Evolutionary conservation across 2,888 invertebrate species (phyloP), one percentile per base, ranked within the genome.

Genomic region (Cetonia aurata): DNA sequence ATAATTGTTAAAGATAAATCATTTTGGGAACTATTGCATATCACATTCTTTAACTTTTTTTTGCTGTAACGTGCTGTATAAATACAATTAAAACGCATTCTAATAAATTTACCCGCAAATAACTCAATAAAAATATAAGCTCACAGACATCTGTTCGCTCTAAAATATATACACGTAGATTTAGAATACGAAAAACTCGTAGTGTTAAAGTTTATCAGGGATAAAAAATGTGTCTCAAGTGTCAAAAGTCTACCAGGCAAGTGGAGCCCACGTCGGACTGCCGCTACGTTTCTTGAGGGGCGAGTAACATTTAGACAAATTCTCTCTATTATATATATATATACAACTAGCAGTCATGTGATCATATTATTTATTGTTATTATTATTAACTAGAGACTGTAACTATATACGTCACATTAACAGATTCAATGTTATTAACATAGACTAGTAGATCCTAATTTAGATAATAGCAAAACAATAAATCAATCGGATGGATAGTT

Each of bases 241-340:
- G 71, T 68, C 67, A 65, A 71, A 71, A 71, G 62, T 62, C 68
- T 67, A 71, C 71, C 71, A 55, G 67, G 74, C 72, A 82, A 81
- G 81, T 79, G 79, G 83, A 80, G 76, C 79, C 79, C 81, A 79
- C 77, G 75, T 79, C 82, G 84, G 83, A 83, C 75, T 77, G 78
- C 69, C 72, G 75, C 80, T 78, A 79, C 81, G 80, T 77, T 80
- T 79, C 79, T 66, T 79, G 80, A 84, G 83, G 84, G 85, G 85
- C 84, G 85, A 85, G 85, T 85, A 85, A 73, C 68, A 74, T 72
- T 74, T 74, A 73, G 72, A 72, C 65, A 65, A 72, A 70, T 57
- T 71, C 62, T 72, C 37, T 37, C 8, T 3, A 3, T 3, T 37
- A 37, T 37, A 37, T 37, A 37, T 37, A 37, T 8, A 9, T 37